phyloP scores from a whole-genome alignment of 2,797 vertebrate genomes.

The Tapera naevia region DNA sequence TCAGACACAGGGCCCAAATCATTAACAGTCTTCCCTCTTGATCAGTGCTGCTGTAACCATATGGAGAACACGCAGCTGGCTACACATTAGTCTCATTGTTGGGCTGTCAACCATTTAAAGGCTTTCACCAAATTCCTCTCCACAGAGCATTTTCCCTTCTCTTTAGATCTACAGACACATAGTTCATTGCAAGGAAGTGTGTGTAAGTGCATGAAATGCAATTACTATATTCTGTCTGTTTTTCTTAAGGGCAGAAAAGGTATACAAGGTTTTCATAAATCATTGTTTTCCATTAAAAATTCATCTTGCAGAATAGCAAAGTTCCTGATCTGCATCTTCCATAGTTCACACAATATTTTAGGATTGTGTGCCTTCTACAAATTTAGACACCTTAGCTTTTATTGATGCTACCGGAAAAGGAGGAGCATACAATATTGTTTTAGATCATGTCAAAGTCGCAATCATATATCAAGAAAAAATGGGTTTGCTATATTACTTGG shows the following conservation, averaged over 20 bases:
- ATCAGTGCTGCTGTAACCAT: neutral
- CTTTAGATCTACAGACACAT: neutral
- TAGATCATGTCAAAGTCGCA: neutral
- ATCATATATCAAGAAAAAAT: neutral
- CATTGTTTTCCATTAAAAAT: neutral
- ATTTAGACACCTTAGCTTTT: neutral
- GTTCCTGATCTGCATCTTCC: neutral
- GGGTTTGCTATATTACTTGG: neutral
- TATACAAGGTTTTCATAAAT: neutral
- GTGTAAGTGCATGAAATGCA: neutral
- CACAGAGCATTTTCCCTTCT: neutral
- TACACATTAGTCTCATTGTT: conserved; percentile 19
- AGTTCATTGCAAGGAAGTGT: neutral
- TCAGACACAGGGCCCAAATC: neutral
- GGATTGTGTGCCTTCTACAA: neutral
- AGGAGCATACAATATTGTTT: neutral
- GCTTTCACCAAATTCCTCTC: conserved; percentile 16
- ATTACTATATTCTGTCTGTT: neutral
- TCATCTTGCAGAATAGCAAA: neutral
- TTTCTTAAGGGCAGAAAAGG: neutral
- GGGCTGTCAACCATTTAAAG: conserved; percentile 16
- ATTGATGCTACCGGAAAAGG: neutral
- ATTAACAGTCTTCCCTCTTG: neutral
- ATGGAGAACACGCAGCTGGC: conserved; percentile 5
- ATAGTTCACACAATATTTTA: neutral